Base-by-base conservation (phyloP, 2,113 vertebrate genomes). In the Mirza zaza region DNA sequence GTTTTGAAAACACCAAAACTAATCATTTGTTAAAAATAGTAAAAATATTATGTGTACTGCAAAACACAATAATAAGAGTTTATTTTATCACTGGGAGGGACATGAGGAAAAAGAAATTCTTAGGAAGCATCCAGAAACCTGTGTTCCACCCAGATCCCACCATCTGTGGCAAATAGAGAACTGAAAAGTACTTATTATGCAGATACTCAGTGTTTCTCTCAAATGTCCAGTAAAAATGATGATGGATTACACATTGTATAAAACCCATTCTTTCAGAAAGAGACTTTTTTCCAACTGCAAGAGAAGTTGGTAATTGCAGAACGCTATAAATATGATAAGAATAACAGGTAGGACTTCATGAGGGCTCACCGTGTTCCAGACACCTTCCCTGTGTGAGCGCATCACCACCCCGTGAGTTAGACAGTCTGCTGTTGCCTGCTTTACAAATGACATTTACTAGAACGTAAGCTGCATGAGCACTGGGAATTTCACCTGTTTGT, bases 1-100 rank as follows among this genome's bases (percentile, higher is more conserved):
- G 61, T 76, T 95, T 95, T 65, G 71, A 76, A 90, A 88, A 81
- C 25, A 88, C 13, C 18, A 45, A 76, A 82, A 61, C 20, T 15
- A 52, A 67, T 59, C 48, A 55, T 68, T 94, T 88, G 45, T 65
- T 89, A 29, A 85, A 96, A 86, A 42, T 32, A 3, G 63, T 57
- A 85, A 93, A 84, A 87, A 59, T 73, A 50, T n/a, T 25, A 59
- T 21, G 8, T 65, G 20, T 32, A 39, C 2, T 45, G 20, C n/a
- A 96, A 96, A 93, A 15, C 25, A 75, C 6, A 52, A 70, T 48
- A 50, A 52, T 29, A 76, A 57, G 36, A 90, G 82, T 73, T 68
- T 21, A 68, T 73, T 80, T 86, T 57, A 52, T 48, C 32, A 55
- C 70, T 36, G 34, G 29, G 10, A 90, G 86, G 39, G 18, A 14